Percentiles rank a stretch among this genome's conserved stretches.
Conservation (phyloP, 64 coral and sea anemone species). For the Montipora cactus region DNA sequence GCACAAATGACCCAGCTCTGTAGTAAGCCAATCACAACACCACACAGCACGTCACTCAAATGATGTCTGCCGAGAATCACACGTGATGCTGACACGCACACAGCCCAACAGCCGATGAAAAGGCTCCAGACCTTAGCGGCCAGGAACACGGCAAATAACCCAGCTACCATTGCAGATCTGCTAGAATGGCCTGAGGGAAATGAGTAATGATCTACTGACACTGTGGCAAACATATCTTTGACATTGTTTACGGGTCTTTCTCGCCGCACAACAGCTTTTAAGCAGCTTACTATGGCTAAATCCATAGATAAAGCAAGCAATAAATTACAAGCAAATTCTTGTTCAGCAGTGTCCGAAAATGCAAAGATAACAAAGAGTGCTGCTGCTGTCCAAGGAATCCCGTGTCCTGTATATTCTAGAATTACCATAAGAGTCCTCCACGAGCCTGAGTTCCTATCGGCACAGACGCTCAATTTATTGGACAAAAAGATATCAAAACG, state of each 20-base stretch:
- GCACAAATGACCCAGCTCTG: constrained; percentile 67
- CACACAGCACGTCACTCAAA: constrained; percentile 87
- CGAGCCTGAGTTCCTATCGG: constrained; percentile 41
- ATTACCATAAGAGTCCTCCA: constrained; percentile 77
- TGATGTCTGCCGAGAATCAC: constrained; percentile 92
- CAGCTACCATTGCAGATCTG: constrained; percentile 84
- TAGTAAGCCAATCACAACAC: constrained; percentile 77
- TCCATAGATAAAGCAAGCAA: constrained; percentile 80
- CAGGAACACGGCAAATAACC: constrained; percentile 48
- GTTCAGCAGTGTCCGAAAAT: constrained; percentile 29
- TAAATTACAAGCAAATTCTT: constrained; percentile 87
- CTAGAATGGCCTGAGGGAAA: constrained; percentile 94
- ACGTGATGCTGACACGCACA: constrained; percentile 74
- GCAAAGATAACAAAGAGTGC: constrained; percentile 65
- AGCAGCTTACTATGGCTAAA: constrained; percentile 74
- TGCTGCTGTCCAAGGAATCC: constrained; percentile 88
- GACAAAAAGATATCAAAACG: constrained; percentile 77
- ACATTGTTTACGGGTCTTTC: constrained; percentile 84
- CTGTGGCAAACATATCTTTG: constrained; percentile 96
- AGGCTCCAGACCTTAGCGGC: constrained; percentile 8
- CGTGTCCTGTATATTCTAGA: constrained; percentile 92
- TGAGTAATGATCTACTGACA: constrained; percentile 95
- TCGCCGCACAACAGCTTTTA: constrained; percentile 72
- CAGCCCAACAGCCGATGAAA: constrained; percentile 78
- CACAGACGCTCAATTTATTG: constrained; percentile 77